phyloP scores from a whole-genome alignment of 2,797 vertebrate genomes.

The Microctenopoma steveboyesi region DNA sequence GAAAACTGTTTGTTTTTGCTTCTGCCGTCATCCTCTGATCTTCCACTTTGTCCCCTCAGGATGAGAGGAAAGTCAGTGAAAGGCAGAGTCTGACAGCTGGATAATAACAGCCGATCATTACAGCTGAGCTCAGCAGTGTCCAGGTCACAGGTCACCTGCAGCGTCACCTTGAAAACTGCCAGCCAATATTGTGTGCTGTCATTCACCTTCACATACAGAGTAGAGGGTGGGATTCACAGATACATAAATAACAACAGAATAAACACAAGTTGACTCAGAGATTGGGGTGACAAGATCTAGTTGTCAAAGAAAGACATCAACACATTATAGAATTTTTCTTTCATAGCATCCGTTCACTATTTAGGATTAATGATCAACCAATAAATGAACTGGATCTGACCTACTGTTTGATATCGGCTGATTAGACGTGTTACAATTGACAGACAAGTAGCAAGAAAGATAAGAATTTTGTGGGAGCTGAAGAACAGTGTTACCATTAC shows the following conservation, averaged over 20 bases:
- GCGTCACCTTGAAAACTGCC: slow-evolving; percentile 65
- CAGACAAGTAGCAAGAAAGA: neutral
- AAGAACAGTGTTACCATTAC: neutral
- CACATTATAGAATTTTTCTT: neutral
- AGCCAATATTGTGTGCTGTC: slow-evolving; percentile 6
- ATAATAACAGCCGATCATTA: slow-evolving; percentile 67
- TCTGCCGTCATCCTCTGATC: slow-evolving; percentile 49
- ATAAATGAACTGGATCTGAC: neutral
- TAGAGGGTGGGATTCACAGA: neutral
- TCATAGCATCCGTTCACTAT: neutral
- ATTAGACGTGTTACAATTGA: neutral
- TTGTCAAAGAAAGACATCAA: slow-evolving; percentile 4
- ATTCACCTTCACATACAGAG: neutral
- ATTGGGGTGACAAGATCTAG: neutral
- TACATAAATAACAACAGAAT: no score
- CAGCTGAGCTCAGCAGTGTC: slow-evolving; percentile 61
- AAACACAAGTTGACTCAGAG: neutral
- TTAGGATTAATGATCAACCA: neutral
- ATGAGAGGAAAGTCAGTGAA: slow-evolving; percentile 42
- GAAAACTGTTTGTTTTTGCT: slow-evolving; percentile 41
- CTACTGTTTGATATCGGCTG: neutral
- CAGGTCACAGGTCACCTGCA: slow-evolving; percentile 65
- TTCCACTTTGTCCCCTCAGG: slow-evolving; percentile 40
- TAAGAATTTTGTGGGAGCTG: no score
- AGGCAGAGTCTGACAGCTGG: slow-evolving; percentile 53